Percentiles rank a stretch among this genome's conserved stretches.
These are phyloP conservation scores for Rhinoptilus africanus DNA, from an alignment of 2,113 vertebrate species.

Conservation along the genomic window DNA sequence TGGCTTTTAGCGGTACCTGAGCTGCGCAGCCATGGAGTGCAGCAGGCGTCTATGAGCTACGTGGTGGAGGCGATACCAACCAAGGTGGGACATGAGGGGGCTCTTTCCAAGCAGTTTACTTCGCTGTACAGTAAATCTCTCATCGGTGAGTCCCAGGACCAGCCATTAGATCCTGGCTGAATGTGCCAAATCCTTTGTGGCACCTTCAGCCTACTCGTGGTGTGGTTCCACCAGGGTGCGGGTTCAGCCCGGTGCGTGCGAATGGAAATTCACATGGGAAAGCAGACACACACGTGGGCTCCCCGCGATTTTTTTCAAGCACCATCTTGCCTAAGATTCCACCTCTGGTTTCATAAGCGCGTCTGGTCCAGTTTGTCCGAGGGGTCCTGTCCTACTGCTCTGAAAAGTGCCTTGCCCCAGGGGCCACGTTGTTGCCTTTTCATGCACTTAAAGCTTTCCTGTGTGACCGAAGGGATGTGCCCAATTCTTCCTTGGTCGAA, in stretches of 20 bases:
- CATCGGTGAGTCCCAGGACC: neutral
- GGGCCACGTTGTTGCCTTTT: neutral
- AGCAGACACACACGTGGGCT: neutral
- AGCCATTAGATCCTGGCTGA: neutral
- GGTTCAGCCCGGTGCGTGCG: neutral
- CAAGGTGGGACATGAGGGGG: neutral
- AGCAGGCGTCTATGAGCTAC: neutral
- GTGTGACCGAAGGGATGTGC: too few relatives aligned
- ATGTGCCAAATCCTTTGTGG: neutral
- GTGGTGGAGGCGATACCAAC: neutral
- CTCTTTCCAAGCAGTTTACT: neutral
- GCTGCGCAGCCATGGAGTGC: neutral
- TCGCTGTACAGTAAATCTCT: neutral
- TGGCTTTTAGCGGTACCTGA: neutral
- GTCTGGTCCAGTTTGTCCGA: neutral
- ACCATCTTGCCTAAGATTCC: neutral
- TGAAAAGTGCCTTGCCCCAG: neutral
- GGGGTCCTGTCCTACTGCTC: neutral
- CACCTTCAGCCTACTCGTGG: neutral
- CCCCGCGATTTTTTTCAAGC: neutral
- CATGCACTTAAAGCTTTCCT: rapidly evolving
- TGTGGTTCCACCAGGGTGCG: rapidly evolving
- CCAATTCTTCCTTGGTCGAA: neutral
- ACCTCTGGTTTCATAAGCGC: neutral
- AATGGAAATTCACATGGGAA: neutral